Evolutionary conservation across 1,140 invertebrate species (phyloP), one percentile per base, ranked within the genome.

Genomic region (Nomia melanderi): DNA sequence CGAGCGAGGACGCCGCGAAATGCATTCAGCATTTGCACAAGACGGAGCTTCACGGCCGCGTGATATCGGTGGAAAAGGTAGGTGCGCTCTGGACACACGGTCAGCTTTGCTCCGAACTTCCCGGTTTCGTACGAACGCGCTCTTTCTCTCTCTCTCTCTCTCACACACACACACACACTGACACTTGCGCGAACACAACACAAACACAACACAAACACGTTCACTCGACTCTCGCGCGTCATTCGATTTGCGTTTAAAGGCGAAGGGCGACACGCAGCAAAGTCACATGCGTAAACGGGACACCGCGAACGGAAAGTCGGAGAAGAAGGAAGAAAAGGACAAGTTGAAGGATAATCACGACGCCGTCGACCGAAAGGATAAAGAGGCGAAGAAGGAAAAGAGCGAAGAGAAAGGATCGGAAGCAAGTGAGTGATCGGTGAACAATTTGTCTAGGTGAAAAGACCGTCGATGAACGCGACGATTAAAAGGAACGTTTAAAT

Each of bases 1-100:
- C 96, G 27, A 94, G 95, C 47, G 96, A 97, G 77, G 98, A 98
- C 92, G 97, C 97, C 8, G 94, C 96, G 25, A 96, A 96, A 82
- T 98, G 97, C 90, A 98, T 98, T 84, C 95, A 96, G 86, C 95
- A 97, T 91, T 92, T 98, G 14, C 96, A 98, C 90, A 94, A 96
- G 70, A 98, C 97, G 47, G 97, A 99, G 91, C 92, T 98, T 29
- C 97, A 98, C 92, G 98, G 97, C 7, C 95, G 97, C 76, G 97
- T 98, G 90, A 98, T 99, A 87, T 97, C 96, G 11, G 97, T 99
- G 57, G 97, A 98, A 92, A 96, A 97, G 92, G 97, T 96, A 90
- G 86, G 41, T 66, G 20, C 20, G 11, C 3, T 36, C 33, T 8
- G 8, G 33, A 36, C 3, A 8, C 3, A 36, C 8, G 33, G 33